Evolutionary conservation across 1,140 invertebrate genomes (phyloP).

Genomic region (Zaprionus ornatus): DNA sequence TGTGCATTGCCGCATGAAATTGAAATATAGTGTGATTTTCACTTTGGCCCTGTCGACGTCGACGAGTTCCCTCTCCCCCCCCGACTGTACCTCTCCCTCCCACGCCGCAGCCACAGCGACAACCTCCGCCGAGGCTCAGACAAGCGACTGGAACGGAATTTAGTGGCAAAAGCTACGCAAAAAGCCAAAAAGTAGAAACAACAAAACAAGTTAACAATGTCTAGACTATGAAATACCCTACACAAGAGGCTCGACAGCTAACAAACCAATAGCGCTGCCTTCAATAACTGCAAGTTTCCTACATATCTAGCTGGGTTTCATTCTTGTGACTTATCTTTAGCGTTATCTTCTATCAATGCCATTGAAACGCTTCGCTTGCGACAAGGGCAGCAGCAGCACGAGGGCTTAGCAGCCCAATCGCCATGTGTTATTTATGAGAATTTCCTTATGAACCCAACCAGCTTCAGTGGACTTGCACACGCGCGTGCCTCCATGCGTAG

Average conservation of each 20-base stretch:
- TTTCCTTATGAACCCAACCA: constrained; percentile 56
- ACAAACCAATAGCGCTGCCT: not conserved
- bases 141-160: constrained; percentile 53
- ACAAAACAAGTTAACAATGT: constrained; percentile 23
- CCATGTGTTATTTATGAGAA: constrained; percentile 73
- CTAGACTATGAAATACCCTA: constrained; percentile 34
- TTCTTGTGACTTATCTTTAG: not conserved
- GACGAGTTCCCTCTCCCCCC: not conserved
- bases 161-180: constrained; percentile 65
- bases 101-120: not conserved
- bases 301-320: too few species aligned
- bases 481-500: constrained; percentile 23
- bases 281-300: not conserved
- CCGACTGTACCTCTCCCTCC: not conserved
- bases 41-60: constrained; percentile 58
- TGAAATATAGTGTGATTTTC: constrained; percentile 82
- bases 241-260: not conserved
- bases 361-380: not conserved
- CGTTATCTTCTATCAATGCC: not conserved
- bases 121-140: not conserved
- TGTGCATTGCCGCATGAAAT: constrained; percentile 77
- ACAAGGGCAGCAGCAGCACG: not conserved
- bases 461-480: constrained; percentile 20
- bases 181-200: constrained; percentile 33
- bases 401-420: constrained; percentile 56